A percentile compares a stretch with the other conserved stretches of the same genome.
phyloP scores from a whole-genome alignment of 1,140 invertebrate genomes.

The Drosophila burlai region DNA sequence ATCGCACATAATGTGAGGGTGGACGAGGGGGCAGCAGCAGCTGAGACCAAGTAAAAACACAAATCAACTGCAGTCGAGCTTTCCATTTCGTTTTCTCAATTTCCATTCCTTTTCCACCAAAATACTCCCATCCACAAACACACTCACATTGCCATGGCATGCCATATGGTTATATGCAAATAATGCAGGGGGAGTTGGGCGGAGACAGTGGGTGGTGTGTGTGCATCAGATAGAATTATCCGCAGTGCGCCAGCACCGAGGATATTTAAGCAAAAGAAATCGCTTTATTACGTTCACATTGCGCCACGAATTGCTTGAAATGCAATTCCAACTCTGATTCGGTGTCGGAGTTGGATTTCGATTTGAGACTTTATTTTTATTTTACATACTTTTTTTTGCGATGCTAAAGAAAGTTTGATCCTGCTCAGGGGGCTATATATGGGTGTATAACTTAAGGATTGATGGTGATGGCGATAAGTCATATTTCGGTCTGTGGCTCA shows the following conservation, averaged over 20 bases:
- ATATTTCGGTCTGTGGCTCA: not conserved
- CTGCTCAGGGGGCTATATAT: not conserved
- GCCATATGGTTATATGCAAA: conserved; percentile 53
- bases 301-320: conserved; percentile 39
- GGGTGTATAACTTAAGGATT: conserved; percentile 21
- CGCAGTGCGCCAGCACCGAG: conserved; percentile 49
- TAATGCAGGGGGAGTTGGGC: conserved; percentile 18
- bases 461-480: not conserved
- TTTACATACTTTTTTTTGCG: not conserved
- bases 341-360: conserved; percentile 20
- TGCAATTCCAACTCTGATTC: conserved; percentile 41
- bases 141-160: not conserved
- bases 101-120: conserved; percentile 54
- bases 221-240: conserved; percentile 59
- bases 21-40: conserved; percentile 10
- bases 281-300: conserved; percentile 54
- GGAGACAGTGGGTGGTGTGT: not conserved
- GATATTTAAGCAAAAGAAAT: conserved; percentile 60
- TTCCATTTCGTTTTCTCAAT: conserved; percentile 65
- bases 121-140: conserved; percentile 13
- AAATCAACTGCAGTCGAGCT: conserved; percentile 62
- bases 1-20: not conserved
- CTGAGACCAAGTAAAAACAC: conserved; percentile 56
- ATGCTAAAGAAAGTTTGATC: conserved; percentile 15
- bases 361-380: conserved; percentile 14